Base-by-base conservation (phyloP, 2,113 vertebrate species). In the Ptychochromis oligacanthus region DNA sequence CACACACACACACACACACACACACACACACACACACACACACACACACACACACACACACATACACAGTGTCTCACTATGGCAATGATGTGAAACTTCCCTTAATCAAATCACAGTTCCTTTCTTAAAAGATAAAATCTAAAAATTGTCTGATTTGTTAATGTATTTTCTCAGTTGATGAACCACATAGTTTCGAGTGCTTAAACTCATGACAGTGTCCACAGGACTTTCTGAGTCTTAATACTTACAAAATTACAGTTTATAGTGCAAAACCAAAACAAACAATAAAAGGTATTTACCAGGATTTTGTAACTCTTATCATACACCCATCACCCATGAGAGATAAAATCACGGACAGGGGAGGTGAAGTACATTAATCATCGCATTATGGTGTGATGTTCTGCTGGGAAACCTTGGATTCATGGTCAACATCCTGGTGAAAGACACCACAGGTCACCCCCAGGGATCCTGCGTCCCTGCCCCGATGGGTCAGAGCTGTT, bases 91-190 rank as follows among this genome's bases (percentile, higher is more conserved):
- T 13, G 40, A 38, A 56, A 38, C 17, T 36, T 26, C 4, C 3
- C 54, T 20, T 0, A 7, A 49, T 49, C 64, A 49, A 70, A 70
- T 70, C 5, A 70, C 9, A 11, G 40, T 40, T 17, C 22, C 46
- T 36, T 36, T 58, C 60, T 67, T 56, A 56, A 64, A 55, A 36
- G 26, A 4, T 52, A n/a, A n/a, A n/a, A 18, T 2, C 5, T 49
- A 28, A n/a, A n/a, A n/a, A 4, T 49, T 49, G 10, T 49, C 0
- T 28, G 24, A 10, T 46, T 6, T 4, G 38, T 46, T 46, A 26
- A 26, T 9, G 22, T 70, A 28, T 28, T 24, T 70, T 49, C 22
- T 67, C 38, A 12, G 15, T 49, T 43, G 22, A 70, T 40, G 26
- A 72, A 26, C 10, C 52, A 8, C 43, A 65, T 17, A 26, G 22